Percentiles rank a stretch among this genome's conserved stretches.
These are phyloP conservation scores for Tanytarsus gracilentus DNA, from an alignment of 2,888 invertebrate species.

Conservation along the genomic window DNA sequence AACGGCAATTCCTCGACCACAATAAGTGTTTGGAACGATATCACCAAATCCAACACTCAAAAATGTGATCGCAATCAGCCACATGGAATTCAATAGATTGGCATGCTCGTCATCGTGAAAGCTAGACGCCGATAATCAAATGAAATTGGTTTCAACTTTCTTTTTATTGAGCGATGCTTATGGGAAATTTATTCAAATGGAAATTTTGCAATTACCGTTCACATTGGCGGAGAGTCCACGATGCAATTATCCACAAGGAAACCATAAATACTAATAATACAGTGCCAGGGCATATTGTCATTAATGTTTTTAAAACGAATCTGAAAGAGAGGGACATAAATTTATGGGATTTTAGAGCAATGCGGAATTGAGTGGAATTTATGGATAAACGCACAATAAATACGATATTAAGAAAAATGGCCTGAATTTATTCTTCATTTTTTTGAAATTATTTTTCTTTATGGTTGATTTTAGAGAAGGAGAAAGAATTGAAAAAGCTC, in stretches of 20 bases:
- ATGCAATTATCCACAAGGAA: conserved; percentile 98
- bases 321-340: conserved; percentile 39
- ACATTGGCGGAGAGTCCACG: conserved; percentile 97
- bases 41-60: conserved; percentile 99
- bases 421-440: too few relatives aligned
- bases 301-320: conserved; percentile 94
- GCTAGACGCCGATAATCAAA: conserved; percentile 49
- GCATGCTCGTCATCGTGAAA: conserved; percentile 98
- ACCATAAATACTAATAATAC: conserved; percentile 99
- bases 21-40: conserved; percentile 99
- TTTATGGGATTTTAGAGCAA: too few relatives aligned
- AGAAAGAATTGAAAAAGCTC: too few relatives aligned
- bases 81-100: conserved; percentile 98
- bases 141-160: neutral
- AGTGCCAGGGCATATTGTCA: conserved; percentile 99
- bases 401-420: too few relatives aligned
- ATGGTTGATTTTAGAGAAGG: too few relatives aligned
- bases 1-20: conserved; percentile 98
- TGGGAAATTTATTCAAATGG: neutral
- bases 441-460: too few relatives aligned
- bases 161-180: neutral
- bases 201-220: conserved; percentile 70
- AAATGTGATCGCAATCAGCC: conserved; percentile 99
- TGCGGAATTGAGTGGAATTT: too few relatives aligned
- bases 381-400: too few relatives aligned